Conservation (phyloP, 2,888 invertebrate genomes). For the Biston betularia region DNA sequence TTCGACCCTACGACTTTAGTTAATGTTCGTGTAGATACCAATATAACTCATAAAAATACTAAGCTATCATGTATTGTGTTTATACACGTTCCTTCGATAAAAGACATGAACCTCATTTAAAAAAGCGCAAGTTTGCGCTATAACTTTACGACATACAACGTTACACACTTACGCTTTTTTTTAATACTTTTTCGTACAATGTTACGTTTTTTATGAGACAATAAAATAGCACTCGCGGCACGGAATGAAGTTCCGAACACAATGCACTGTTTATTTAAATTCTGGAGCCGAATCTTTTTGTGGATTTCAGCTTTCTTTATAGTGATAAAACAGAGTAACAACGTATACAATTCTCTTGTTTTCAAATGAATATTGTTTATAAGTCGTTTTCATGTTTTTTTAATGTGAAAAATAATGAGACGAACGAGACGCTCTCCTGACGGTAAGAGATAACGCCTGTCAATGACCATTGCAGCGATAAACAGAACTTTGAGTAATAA, state of each 20-base stretch:
- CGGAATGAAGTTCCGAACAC: slow-evolving; percentile 29
- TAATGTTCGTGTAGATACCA: too few relatives aligned
- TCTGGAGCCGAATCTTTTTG: slow-evolving; percentile 13
- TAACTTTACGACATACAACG: slow-evolving; percentile 44
- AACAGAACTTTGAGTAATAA: too few relatives aligned
- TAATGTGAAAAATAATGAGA: too few relatives aligned
- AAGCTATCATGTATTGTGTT: neutral
- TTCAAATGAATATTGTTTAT: too few relatives aligned
- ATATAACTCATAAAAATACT: neutral
- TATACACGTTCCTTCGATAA: slow-evolving; percentile 31
- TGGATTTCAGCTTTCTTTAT: slow-evolving; percentile 9
- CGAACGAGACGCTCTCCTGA: too few relatives aligned
- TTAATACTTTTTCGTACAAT: slow-evolving; percentile 44
- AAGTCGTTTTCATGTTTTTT: too few relatives aligned
- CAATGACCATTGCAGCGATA: too few relatives aligned
- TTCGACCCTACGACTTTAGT: too few relatives aligned
- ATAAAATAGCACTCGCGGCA: slow-evolving; percentile 31
- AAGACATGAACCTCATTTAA: slow-evolving; percentile 36
- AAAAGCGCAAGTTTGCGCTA: slow-evolving; percentile 31
- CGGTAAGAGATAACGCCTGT: too few relatives aligned
- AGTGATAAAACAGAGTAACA: neutral
- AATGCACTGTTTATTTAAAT: slow-evolving; percentile 25
- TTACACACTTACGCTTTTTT: slow-evolving; percentile 40
- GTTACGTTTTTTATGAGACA: slow-evolving; percentile 38
- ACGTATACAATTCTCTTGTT: too few relatives aligned